Conservation (phyloP, 2,113 vertebrate genomes). For the Platysteira castanea region DNA sequence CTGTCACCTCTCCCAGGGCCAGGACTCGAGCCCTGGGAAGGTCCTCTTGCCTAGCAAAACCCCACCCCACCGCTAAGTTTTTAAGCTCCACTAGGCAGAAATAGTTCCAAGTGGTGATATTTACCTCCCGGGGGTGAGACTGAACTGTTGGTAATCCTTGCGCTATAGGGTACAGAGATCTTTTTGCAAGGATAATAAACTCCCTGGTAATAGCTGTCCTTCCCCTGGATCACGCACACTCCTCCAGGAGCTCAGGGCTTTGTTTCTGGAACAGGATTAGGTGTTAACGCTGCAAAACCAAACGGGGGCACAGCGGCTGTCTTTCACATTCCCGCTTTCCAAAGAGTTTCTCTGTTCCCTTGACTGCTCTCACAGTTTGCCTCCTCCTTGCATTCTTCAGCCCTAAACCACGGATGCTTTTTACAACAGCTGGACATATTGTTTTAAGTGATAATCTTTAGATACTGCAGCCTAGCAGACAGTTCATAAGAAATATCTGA, state of each 20-base stretch:
- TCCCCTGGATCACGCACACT: background rate
- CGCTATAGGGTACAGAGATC: background rate
- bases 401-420: background rate
- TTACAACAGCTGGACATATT: constrained; percentile 52
- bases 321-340: background rate
- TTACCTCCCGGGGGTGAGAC: background rate
- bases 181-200: constrained; percentile 6
- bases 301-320: background rate
- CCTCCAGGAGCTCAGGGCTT: constrained; percentile 13
- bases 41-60: background rate
- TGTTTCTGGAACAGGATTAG: constrained; percentile 34
- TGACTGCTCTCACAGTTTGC: constrained; percentile 12
- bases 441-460: constrained; percentile 66
- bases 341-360: background rate
- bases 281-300: background rate
- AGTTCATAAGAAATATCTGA: constrained; percentile 56
- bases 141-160: constrained; percentile 3
- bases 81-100: background rate
- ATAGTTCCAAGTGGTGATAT: background rate
- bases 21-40: background rate
- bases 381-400: background rate
- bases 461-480: constrained; percentile 37
- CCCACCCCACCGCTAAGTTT: background rate
- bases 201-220: background rate
- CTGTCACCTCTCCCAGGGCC: background rate